These are phyloP conservation scores for Mactra quadrangularis DNA, from an alignment of 1,140 invertebrate genomes.

Conservation along the genomic window DNA sequence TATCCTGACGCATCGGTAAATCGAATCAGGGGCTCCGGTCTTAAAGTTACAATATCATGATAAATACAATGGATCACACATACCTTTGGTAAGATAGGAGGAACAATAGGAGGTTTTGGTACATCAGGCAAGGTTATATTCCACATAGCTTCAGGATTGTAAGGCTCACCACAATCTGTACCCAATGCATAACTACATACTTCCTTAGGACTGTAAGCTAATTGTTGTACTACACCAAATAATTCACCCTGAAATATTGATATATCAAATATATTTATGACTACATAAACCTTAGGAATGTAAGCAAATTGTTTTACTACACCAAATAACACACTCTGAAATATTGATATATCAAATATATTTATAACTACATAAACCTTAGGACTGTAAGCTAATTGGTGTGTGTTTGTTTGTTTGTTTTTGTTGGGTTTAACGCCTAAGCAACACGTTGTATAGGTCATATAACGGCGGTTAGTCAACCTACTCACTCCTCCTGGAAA, in stretches of 20 bases:
- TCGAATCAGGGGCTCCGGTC: no score
- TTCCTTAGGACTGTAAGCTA: conserved; percentile 69
- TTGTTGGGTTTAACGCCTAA: no score
- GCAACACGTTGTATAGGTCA: no score
- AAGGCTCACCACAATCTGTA: conserved; percentile 67
- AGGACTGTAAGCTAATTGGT: conserved; percentile 62
- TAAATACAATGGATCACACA: no score
- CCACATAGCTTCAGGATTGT: conserved; percentile 72
- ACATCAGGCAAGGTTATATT: conserved; percentile 74
- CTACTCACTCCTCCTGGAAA: no score
- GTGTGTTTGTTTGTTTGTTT: no score
- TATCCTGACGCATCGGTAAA: no score
- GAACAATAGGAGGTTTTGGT: conserved; percentile 75
- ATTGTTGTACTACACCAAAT: conserved; percentile 64
- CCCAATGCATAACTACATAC: conserved; percentile 73
- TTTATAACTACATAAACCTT: conserved; percentile 71
- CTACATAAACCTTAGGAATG: conserved; percentile 72
- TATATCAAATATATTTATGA: conserved; percentile 10
- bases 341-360: neutral
- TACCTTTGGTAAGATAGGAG: conserved; percentile 73
- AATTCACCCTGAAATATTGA: conserved; percentile 67
- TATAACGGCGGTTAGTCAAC: no score
- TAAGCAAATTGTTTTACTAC: conserved; percentile 64
- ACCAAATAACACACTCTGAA: conserved; percentile 71
- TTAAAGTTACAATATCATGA: no score